Conservation (phyloP, 2,113 vertebrate species). For the Dipodomys ordii region DNA sequence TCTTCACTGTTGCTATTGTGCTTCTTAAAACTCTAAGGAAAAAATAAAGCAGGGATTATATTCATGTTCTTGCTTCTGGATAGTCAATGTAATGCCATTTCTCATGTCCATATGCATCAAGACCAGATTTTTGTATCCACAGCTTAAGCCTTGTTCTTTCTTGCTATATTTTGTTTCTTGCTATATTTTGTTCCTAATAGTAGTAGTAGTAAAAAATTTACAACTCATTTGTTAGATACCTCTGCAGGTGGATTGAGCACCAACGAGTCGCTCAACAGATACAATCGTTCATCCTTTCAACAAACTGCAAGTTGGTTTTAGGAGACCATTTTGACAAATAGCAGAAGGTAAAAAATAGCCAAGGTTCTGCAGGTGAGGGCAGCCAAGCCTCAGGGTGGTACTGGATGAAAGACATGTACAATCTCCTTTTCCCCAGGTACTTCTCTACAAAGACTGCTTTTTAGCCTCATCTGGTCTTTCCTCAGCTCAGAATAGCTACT, state of each 20-base stretch:
- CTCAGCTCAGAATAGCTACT: background rate
- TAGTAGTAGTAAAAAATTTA: background rate
- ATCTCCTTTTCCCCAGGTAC: background rate
- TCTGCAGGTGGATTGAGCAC: background rate
- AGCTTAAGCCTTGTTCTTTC: background rate
- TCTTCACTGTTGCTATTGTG: background rate
- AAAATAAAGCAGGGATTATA: background rate
- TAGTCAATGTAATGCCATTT: background rate
- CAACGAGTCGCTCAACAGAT: background rate
- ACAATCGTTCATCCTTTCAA: background rate
- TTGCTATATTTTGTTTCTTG: background rate
- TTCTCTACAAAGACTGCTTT: background rate
- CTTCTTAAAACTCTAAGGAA: background rate
- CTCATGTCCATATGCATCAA: background rate
- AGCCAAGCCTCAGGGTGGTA: background rate
- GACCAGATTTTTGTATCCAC: background rate
- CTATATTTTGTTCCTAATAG: background rate
- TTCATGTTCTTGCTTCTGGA: background rate
- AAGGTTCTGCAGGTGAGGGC: background rate
- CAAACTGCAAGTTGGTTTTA: background rate
- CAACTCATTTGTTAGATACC: background rate
- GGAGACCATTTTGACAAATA: background rate
- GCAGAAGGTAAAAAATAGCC: background rate
- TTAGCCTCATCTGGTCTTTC: background rate
- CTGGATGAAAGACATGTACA: accelerated